A percentile compares a stretch with the other conserved stretches of the same genome.
These are phyloP conservation scores for Gymnocephalus cernua DNA, from an alignment of 2,113 vertebrate genomes.

Conservation along the genomic window DNA sequence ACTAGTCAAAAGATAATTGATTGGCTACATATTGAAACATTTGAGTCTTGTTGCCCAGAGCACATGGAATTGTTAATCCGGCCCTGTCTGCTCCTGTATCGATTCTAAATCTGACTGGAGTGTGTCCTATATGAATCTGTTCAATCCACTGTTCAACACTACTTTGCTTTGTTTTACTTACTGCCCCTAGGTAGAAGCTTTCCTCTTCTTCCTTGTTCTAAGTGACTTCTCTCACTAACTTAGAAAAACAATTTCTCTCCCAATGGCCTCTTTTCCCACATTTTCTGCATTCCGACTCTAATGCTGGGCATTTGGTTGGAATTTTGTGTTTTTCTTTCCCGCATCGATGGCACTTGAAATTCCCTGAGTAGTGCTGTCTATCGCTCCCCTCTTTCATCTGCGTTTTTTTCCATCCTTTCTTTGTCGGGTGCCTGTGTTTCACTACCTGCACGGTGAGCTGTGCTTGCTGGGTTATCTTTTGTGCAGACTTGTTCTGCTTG, in stretches of 20 bases:
- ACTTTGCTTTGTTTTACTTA: background rate
- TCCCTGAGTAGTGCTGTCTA: background rate
- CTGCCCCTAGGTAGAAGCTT: background rate
- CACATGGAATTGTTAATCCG: no score
- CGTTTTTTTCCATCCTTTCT: background rate
- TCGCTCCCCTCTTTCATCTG: background rate
- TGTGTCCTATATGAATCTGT: background rate
- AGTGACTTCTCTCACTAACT: background rate
- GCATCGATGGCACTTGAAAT: background rate
- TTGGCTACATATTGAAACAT: no score
- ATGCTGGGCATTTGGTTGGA: background rate
- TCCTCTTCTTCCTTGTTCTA: background rate
- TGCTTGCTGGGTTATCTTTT: background rate
- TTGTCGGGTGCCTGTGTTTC: background rate
- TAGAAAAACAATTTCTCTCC: background rate
- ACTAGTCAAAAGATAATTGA: no score
- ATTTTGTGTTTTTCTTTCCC: background rate
- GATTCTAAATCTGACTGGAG: background rate
- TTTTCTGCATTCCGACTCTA: background rate
- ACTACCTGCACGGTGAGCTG: background rate
- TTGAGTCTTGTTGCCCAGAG: no score
- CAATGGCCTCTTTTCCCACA: background rate
- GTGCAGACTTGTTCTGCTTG: background rate
- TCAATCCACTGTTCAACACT: background rate
- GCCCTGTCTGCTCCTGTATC: background rate